A percentile compares a stretch with the other conserved stretches of the same genome.
phyloP scores from a whole-genome alignment of 2,113 vertebrate species.

The Tragelaphus imberbis region DNA sequence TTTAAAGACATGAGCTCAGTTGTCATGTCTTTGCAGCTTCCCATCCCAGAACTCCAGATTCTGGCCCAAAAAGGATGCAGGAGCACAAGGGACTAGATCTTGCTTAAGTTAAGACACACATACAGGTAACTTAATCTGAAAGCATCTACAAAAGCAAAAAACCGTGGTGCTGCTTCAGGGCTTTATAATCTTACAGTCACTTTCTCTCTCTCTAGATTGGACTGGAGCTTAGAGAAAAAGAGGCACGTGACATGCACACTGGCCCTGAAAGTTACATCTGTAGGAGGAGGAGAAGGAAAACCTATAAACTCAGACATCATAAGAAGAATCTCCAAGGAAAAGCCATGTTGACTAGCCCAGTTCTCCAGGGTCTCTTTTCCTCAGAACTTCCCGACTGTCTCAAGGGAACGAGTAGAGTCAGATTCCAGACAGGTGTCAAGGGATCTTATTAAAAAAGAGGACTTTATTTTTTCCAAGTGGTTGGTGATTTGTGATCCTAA shows the following conservation, averaged over 20 bases:
- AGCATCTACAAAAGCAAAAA: not conserved
- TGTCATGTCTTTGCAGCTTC: not conserved
- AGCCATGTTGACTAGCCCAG: not conserved
- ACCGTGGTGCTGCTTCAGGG: not conserved
- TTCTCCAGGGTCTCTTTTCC: not conserved
- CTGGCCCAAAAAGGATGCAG: not conserved
- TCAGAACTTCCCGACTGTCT: not conserved
- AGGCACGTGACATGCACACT: too few relatives aligned
- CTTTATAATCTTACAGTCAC: not conserved
- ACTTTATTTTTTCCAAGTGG: not conserved
- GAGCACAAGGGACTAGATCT: not conserved
- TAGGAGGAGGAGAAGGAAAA: not conserved
- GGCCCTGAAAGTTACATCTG: not conserved
- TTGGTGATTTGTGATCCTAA: not conserved
- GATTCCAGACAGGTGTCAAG: not conserved
- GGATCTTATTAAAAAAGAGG: constrained; percentile 8
- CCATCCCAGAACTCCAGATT: not conserved
- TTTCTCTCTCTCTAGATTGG: not conserved
- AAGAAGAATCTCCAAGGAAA: not conserved
- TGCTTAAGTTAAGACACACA: not conserved
- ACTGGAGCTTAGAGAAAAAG: not conserved
- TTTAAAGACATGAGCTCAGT: not conserved
- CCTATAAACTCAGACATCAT: not conserved
- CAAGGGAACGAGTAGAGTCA: not conserved
- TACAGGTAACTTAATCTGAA: not conserved